These are phyloP conservation scores for Sinelater perroti DNA, from an alignment of 2,888 invertebrate genomes.

Conservation along the genomic window DNA sequence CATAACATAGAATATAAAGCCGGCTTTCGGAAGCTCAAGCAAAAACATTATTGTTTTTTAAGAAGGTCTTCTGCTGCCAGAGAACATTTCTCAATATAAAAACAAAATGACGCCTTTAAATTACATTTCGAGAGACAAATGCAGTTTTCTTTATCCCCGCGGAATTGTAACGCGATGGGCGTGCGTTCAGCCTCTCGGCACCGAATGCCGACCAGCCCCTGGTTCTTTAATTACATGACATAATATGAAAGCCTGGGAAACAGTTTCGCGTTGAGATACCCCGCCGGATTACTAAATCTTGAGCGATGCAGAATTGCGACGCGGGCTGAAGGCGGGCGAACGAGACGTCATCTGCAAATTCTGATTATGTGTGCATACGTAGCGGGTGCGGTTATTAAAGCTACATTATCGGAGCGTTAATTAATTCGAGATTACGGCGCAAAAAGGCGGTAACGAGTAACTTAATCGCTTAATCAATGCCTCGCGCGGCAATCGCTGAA, in stretches of 20 bases:
- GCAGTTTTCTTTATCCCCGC: neutral
- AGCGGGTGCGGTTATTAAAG: slow-evolving; percentile 34
- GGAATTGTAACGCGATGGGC: slow-evolving; percentile 1
- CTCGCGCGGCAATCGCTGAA: slow-evolving; percentile 19
- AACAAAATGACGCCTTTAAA: neutral
- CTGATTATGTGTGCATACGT: slow-evolving; percentile 35
- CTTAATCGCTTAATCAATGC: slow-evolving; percentile 21
- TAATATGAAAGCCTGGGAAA: slow-evolving; percentile 23
- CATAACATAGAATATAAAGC: no score
- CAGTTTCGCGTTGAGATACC: slow-evolving; percentile 25
- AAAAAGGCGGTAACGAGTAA: slow-evolving; percentile 22
- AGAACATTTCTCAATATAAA: no score
- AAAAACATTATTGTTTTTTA: no score
- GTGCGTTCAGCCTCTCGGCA: slow-evolving; percentile 6
- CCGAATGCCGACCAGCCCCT: slow-evolving; percentile 14
- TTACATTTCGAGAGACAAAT: neutral
- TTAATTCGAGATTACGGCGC: slow-evolving; percentile 30
- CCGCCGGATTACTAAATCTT: slow-evolving; percentile 28
- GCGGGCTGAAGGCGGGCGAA: slow-evolving; percentile 30
- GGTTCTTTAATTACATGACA: slow-evolving; percentile 25
- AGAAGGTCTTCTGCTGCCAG: no score
- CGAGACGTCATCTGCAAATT: slow-evolving; percentile 37
- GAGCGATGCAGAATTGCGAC: slow-evolving; percentile 19
- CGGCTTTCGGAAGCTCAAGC: no score
- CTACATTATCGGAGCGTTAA: slow-evolving; percentile 31